phyloP scores from a whole-genome alignment of 2,113 vertebrate genomes.

The Tinamus guttatus region DNA sequence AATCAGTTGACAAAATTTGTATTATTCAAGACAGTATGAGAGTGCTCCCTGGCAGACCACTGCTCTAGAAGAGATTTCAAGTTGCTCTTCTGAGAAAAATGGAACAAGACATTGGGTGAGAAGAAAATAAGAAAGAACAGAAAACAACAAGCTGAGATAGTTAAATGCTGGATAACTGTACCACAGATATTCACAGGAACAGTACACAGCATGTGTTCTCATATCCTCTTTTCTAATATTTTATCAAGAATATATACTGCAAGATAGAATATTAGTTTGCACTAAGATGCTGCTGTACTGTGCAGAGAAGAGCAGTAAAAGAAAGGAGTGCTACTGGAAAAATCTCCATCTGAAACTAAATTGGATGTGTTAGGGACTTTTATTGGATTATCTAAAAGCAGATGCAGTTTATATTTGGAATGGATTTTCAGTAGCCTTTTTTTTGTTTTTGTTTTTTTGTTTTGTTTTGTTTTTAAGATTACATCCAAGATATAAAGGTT shows the following conservation, averaged over 20 bases:
- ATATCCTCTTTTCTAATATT: neutral
- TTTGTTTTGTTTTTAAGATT: neutral
- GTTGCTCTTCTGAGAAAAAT: neutral
- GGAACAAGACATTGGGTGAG: neutral
- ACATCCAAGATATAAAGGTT: slow-evolving; percentile 29
- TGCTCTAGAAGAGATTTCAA: neutral
- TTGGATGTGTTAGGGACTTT: neutral
- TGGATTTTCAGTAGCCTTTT: neutral
- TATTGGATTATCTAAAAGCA: fast-evolving
- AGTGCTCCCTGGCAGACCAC: neutral
- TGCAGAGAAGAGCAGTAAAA: slow-evolving; percentile 13
- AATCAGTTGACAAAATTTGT: neutral
- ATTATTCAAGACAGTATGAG: neutral
- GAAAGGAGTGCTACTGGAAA: neutral
- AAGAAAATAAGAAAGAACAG: neutral
- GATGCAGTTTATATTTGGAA: neutral
- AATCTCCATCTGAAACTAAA: slow-evolving; percentile 25
- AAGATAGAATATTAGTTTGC: neutral
- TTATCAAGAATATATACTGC: neutral
- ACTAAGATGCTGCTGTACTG: neutral
- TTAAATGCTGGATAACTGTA: neutral
- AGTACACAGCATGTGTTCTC: neutral
- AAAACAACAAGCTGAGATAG: neutral
- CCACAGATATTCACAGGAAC: neutral
- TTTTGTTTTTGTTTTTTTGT: too few relatives aligned